These are phyloP conservation scores for Pangasius sanitwongsei DNA, from an alignment of 2,797 vertebrate genomes.

Conservation along the genomic window DNA sequence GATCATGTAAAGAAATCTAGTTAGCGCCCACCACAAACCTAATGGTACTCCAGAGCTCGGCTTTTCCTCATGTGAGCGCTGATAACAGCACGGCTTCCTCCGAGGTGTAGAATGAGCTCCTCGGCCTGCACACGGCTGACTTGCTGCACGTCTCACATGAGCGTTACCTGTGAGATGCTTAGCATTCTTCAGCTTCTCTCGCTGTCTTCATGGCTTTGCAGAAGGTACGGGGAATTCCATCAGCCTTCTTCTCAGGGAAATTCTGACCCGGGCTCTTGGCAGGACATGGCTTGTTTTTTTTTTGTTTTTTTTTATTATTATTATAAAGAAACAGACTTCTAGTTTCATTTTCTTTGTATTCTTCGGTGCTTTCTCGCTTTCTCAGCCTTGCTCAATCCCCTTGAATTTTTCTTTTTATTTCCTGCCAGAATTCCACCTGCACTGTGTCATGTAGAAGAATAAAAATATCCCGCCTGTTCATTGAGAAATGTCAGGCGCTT, in stretches of 20 bases:
- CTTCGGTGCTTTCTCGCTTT: neutral
- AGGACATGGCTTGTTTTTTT: neutral
- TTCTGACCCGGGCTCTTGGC: neutral
- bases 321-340: neutral
- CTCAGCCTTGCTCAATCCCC: neutral
- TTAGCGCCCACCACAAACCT: neutral
- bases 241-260: neutral
- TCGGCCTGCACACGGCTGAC: neutral
- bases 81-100: neutral
- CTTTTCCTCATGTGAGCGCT: neutral
- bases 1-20: neutral
- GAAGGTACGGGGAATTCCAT: neutral
- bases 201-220: neutral
- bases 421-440: neutral
- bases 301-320: neutral
- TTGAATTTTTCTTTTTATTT: neutral
- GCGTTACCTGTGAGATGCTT: neutral
- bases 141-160: neutral
- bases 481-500: slow-evolving; percentile 16
- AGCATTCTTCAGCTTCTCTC: slow-evolving; percentile 11
- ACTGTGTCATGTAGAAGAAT: neutral
- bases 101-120: neutral
- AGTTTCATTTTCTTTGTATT: neutral
- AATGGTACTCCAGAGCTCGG: neutral
- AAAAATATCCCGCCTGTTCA: neutral